phyloP scores from a whole-genome alignment of 2,113 vertebrate species.

The Pongo abelii region DNA sequence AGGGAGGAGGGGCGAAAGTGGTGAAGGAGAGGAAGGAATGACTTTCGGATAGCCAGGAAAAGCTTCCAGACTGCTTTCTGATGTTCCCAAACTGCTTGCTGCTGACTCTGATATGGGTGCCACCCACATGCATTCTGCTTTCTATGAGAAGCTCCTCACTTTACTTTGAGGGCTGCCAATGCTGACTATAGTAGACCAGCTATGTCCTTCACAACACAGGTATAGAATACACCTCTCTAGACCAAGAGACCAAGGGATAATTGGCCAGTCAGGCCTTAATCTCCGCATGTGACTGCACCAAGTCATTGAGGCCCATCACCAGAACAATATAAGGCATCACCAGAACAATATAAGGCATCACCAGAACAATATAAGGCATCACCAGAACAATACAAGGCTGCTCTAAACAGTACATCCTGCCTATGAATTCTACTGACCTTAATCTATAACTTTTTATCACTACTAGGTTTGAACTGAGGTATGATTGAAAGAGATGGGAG shows the following conservation, averaged over 20 bases:
- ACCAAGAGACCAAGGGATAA: neutral
- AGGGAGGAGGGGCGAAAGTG: rapidly evolving
- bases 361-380: too few relatives aligned
- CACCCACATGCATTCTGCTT: neutral
- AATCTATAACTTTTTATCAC: neutral
- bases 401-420: neutral
- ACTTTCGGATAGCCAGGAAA: neutral
- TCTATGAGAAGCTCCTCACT: neutral
- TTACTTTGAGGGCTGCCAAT: neutral
- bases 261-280: neutral
- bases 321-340: neutral
- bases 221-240: neutral
- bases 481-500: neutral
- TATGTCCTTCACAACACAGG: neutral
- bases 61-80: neutral
- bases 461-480: neutral
- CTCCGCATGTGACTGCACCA: neutral
- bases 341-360: too few relatives aligned
- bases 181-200: neutral
- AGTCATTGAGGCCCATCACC: neutral
- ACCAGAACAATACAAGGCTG: neutral
- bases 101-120: too few relatives aligned
- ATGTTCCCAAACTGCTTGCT: neutral
- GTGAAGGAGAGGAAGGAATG: neutral
- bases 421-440: neutral